phyloP scores from a whole-genome alignment of 1,140 invertebrate species.

The Lordiphosa clarofinis region DNA sequence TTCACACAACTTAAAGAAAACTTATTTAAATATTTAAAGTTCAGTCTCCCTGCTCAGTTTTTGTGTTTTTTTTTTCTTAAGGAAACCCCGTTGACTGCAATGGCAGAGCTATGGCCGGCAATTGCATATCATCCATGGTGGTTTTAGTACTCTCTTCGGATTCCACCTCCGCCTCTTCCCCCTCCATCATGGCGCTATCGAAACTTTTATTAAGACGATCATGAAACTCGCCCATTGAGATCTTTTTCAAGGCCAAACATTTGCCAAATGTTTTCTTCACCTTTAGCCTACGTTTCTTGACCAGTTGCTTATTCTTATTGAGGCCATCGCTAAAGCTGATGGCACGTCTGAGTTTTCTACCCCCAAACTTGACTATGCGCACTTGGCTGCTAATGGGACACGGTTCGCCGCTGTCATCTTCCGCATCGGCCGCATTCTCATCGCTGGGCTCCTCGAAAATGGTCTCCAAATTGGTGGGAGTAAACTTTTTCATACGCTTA shows the following conservation, averaged over 20 bases:
- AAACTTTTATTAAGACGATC: conserved; percentile 68
- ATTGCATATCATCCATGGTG: conserved; percentile 62
- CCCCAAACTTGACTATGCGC: conserved; percentile 59
- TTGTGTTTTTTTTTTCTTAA: conserved; percentile 5
- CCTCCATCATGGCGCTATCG: conserved; percentile 62
- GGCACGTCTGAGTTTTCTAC: conserved; percentile 51
- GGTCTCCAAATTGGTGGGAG: conserved; percentile 64
- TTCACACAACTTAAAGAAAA: too few relatives aligned
- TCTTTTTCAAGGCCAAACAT: conserved; percentile 56
- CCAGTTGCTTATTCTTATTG: conserved; percentile 59
- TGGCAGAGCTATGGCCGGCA: conserved; percentile 20
- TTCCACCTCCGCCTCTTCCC: conserved; percentile 32
- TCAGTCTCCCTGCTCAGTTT: conserved; percentile 30
- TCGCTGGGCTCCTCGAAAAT: conserved; percentile 73
- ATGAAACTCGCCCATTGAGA: conserved; percentile 67
- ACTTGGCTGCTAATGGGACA: conserved; percentile 52
- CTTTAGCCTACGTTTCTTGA: conserved; percentile 67
- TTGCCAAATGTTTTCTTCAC: conserved; percentile 74
- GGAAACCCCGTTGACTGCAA: conserved; percentile 33
- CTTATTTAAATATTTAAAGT: too few relatives aligned
- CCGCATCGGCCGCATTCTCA: conserved; percentile 54
- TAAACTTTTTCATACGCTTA: conserved; percentile 66
- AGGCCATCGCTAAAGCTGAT: conserved; percentile 70
- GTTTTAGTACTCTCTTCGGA: conserved; percentile 3
- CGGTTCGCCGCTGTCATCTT: conserved; percentile 48